Conservation (phyloP, 2,888 invertebrate genomes). For the Odontocerum albicorne region DNA sequence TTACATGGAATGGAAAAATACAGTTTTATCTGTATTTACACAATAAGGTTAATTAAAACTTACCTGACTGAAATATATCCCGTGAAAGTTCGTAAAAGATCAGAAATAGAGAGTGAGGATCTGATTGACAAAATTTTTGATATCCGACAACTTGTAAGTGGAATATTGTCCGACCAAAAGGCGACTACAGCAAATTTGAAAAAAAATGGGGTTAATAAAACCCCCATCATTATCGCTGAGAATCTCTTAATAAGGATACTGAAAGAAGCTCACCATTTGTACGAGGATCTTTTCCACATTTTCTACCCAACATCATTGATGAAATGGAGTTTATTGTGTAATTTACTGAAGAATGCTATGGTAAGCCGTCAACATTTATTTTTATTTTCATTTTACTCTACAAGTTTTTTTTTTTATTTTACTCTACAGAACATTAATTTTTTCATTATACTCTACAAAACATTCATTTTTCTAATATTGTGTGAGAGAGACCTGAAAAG, state of each 20-base stretch:
- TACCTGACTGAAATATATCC: conserved; percentile 94
- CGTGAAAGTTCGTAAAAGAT: conserved; percentile 58
- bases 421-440: too few relatives aligned
- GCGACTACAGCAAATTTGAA: neutral
- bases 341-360: conserved; percentile 70
- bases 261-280: conserved; percentile 88
- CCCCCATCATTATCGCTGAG: neutral
- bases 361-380: too few relatives aligned
- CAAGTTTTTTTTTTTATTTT: too few relatives aligned
- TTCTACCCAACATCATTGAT: conserved; percentile 93
- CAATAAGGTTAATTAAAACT: conserved; percentile 72
- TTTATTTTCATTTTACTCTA: too few relatives aligned
- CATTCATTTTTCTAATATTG: too few relatives aligned
- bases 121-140: conserved; percentile 87
- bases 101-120: conserved; percentile 69
- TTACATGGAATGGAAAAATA: conserved; percentile 10
- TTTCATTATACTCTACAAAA: too few relatives aligned
- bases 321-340: conserved; percentile 92
- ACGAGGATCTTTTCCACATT: conserved; percentile 90
- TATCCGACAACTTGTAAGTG: conserved; percentile 76
- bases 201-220: neutral
- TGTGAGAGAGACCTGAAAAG: too few relatives aligned
- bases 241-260: conserved; percentile 66
- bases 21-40: conserved; percentile 35
- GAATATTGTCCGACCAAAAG: conserved; percentile 75